phyloP scores from a whole-genome alignment of 2,888 invertebrate genomes.

The Drosophila emarginata region DNA sequence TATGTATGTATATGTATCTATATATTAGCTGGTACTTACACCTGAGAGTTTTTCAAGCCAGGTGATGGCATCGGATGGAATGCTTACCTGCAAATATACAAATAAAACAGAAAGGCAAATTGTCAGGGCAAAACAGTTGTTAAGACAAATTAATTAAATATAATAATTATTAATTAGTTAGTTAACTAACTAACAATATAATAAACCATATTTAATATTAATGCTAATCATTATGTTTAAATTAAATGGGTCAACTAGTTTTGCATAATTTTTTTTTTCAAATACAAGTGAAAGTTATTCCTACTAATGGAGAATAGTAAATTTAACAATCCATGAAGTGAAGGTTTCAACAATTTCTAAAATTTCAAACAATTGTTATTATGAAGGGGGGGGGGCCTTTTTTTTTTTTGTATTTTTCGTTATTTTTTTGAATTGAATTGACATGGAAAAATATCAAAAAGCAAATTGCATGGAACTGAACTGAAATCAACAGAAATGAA shows the following conservation, averaged over 20 bases:
- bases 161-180: neutral
- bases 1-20: neutral
- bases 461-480: constrained; percentile 47
- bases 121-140: neutral
- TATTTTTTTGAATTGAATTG: neutral
- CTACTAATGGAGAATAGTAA: too few species aligned
- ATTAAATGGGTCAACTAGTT: too few species aligned
- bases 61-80: constrained; percentile 24
- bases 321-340: constrained; percentile 3
- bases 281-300: neutral
- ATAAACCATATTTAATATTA: too few species aligned
- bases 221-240: too few species aligned
- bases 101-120: constrained; percentile 8
- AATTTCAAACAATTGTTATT: too few species aligned
- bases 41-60: constrained; percentile 30
- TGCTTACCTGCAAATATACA: constrained; percentile 50
- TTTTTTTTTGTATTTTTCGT: too few species aligned
- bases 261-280: too few species aligned
- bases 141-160: neutral
- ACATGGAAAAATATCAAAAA: constrained; percentile 22
- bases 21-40: constrained; percentile 39
- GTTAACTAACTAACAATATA: too few species aligned
- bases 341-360: too few species aligned
- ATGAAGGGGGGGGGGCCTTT: neutral
- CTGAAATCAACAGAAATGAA: constrained; percentile 37